Conservation (phyloP, 2,888 invertebrate genomes). For the Prosopocoilus inquinatus region DNA sequence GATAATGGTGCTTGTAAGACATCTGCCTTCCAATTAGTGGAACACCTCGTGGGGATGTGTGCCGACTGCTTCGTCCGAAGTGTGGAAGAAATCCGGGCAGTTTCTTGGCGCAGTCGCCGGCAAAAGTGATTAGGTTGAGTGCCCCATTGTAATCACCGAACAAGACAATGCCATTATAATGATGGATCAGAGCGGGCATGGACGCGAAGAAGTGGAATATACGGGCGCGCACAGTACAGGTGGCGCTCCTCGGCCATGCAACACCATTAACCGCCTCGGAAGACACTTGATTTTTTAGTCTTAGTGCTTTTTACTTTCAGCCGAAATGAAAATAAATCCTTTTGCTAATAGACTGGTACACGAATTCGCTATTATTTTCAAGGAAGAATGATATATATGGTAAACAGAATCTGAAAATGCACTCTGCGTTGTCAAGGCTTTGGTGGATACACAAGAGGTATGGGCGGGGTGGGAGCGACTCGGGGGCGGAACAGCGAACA, state of each 20-base stretch:
- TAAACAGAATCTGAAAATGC: constrained; percentile 53
- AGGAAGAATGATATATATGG: constrained; percentile 54
- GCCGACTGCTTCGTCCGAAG: too few species aligned
- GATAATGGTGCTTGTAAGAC: too few species aligned
- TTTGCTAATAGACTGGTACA: constrained; percentile 57
- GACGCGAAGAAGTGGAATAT: constrained; percentile 29
- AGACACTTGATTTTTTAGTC: constrained; percentile 37
- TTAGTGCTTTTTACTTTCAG: constrained; percentile 32
- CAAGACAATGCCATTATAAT: constrained; percentile 52
- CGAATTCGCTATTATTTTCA: constrained; percentile 57
- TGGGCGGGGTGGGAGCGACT: constrained; percentile 10
- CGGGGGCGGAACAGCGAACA: constrained; percentile 40
- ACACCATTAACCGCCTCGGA: constrained; percentile 32
- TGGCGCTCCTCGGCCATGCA: constrained; percentile 14
- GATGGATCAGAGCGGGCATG: constrained; percentile 36
- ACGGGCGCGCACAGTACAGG: constrained; percentile 12
- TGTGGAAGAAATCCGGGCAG: background rate
- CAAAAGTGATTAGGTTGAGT: constrained; percentile 44
- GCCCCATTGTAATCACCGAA: constrained; percentile 50
- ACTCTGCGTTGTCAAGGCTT: constrained; percentile 39
- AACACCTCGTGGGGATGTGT: background rate
- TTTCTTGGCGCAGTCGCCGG: constrained; percentile 12
- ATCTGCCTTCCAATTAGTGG: background rate
- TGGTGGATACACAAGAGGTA: constrained; percentile 29
- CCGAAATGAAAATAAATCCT: constrained; percentile 57